Conservation (phyloP, 2,797 vertebrate genomes). For the Fringilla coelebs region DNA sequence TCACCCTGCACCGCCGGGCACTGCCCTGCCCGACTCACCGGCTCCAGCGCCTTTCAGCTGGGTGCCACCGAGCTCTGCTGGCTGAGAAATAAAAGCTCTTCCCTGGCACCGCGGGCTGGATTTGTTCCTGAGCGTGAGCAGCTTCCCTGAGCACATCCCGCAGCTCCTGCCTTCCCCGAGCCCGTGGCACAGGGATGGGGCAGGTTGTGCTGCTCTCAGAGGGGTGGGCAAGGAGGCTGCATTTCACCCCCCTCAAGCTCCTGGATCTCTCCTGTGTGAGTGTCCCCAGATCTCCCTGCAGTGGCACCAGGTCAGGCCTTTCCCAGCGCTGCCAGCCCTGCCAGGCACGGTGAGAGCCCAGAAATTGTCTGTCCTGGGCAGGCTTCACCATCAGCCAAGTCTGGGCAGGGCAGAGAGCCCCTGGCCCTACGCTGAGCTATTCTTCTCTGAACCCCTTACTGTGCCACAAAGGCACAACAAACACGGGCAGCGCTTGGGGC, state of each 20-base stretch:
- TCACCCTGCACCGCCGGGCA: accelerated
- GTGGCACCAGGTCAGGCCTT: neutral
- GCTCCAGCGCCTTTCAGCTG: neutral
- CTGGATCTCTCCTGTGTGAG: neutral
- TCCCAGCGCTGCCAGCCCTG: neutral
- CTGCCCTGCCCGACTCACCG: neutral
- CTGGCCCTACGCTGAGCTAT: neutral
- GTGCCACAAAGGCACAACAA: neutral
- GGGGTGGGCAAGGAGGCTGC: neutral
- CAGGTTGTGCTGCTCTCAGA: neutral
- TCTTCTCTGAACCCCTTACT: neutral
- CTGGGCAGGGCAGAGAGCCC: neutral
- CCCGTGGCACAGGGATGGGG: neutral
- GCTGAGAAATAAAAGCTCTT: slow-evolving; percentile 47
- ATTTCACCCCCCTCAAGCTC: neutral
- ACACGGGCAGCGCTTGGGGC: neutral
- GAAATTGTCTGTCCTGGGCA: neutral
- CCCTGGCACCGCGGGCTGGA: neutral
- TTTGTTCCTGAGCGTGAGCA: neutral
- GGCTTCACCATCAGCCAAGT: neutral
- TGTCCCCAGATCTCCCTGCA: neutral
- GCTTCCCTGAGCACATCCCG: neutral
- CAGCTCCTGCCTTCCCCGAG: neutral
- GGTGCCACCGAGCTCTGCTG: neutral
- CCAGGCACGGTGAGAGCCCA: neutral